Base-by-base conservation (phyloP, 2,888 invertebrate genomes). In the Incurvaria masculella region DNA sequence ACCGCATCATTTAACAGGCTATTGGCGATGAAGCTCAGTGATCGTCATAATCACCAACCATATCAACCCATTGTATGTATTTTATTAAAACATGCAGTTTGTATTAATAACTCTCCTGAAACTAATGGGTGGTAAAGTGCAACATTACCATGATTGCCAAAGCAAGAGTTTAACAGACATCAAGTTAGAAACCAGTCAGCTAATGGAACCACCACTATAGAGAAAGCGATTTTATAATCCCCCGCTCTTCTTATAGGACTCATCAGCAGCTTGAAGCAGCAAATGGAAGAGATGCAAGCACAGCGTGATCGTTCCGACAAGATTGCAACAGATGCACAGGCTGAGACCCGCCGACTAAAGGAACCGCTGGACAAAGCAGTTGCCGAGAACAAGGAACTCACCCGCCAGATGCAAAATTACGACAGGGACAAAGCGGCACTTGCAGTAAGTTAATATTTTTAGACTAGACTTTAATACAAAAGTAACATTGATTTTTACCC, bases 261-360 rank as follows among this genome's bases (percentile, higher is more conserved):
- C 2, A 96, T 97, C 50, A 90, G 90, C 63, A 91, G 91, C 56
- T 75, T 97, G 27, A 97, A 96, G 78, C 86, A 60, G 21, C 74
- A 79, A 57, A 75, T 78, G 83, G 90, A 91, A 59, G 89, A 90
- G 61, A 86, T 91, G 82, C 88, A 89, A 61, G 81, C 84, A 47
- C 72, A 87, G 45, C 85, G 88, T 58, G 88, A 86, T 59, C 85
- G 91, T 55, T 89, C 94, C 18, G 92, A 94, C 61, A 82, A 91
- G 56, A 61, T 75, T 33, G 79, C 83, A 0, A 69, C 74, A 23
- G 89, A 91, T 60, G 80, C 89, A 1, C 79, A 83, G 1, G 74
- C 75, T 0, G 93, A 94, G 63, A 87, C 91, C 53, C 89, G 87
- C 59, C 83, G 83, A 52, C 73, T 94, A 11, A 75, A 81, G 0